Evolutionary conservation across 2,888 invertebrate genomes (phyloP).

Genomic region (Tiliacea aurago): DNA sequence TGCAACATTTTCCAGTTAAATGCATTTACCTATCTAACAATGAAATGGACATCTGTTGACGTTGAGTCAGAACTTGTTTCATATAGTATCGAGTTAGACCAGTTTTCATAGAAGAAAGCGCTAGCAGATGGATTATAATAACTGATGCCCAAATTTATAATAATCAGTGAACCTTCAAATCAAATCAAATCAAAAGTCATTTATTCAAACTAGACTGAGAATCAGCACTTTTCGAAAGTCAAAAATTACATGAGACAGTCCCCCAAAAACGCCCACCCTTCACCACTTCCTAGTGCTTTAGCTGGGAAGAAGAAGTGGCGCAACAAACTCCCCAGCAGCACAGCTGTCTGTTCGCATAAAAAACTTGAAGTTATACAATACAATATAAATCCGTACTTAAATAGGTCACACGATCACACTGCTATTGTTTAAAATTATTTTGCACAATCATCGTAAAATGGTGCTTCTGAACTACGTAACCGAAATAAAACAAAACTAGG

Average conservation of each 20-base stretch:
- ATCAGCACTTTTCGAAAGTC: too few species aligned
- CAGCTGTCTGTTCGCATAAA: too few species aligned
- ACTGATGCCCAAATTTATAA: neutral
- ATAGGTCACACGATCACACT: neutral
- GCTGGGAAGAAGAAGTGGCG: too few species aligned
- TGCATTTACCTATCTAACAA: neutral
- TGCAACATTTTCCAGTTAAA: conserved; percentile 3
- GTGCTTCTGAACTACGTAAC: conserved; percentile 5
- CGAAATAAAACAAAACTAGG: conserved; percentile 52
- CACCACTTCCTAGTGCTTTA: too few species aligned
- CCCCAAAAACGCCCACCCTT: too few species aligned
- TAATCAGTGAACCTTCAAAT: too few species aligned
- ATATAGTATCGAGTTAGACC: neutral
- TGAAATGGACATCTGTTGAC: neutral
- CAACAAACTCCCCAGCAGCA: too few species aligned
- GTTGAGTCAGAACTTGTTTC: conserved; percentile 14
- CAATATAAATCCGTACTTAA: too few species aligned
- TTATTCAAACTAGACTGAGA: too few species aligned
- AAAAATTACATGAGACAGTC: too few species aligned
- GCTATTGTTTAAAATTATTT: conserved; percentile 17
- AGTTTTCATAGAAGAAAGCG: neutral
- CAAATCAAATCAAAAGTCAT: too few species aligned
- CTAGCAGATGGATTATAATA: neutral
- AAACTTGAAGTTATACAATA: too few species aligned
- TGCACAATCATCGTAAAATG: conserved; percentile 22